phyloP scores from a whole-genome alignment of 2,797 vertebrate genomes.

The Phylloscopus collybita region DNA sequence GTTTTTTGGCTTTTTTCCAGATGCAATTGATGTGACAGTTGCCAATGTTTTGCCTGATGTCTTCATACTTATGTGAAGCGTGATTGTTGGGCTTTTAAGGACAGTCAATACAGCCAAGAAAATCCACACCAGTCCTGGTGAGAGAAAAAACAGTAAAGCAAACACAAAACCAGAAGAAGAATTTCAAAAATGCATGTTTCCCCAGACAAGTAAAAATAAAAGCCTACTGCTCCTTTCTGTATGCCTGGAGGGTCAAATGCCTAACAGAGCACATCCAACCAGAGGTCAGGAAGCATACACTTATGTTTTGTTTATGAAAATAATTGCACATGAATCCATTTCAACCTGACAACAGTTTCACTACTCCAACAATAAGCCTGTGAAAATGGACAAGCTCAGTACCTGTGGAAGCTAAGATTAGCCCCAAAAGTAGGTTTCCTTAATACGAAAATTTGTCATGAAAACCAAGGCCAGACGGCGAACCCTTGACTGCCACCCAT shows the following conservation, averaged over 20 bases:
- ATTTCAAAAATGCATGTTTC: background rate
- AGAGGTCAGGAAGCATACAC: background rate
- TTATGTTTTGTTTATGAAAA: background rate
- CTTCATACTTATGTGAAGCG: background rate
- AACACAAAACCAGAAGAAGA: background rate
- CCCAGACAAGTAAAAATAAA: background rate
- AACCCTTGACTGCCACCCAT: background rate
- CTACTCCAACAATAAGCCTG: background rate
- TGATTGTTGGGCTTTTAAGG: background rate
- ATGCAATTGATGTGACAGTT: background rate
- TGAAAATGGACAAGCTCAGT: background rate
- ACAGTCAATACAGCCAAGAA: background rate
- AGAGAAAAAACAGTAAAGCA: background rate
- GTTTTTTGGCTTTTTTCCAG: conserved; percentile 19
- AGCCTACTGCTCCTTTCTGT: background rate
- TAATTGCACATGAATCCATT: background rate
- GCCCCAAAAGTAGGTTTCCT: background rate
- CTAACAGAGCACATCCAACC: background rate
- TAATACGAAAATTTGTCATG: background rate
- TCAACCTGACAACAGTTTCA: background rate
- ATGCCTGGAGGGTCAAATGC: background rate
- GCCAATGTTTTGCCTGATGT: background rate
- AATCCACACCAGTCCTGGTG: background rate
- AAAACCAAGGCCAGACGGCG: background rate
- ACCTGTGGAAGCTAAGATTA: background rate